Conservation (phyloP, 2,888 invertebrate species). For the Prenolepis imparis region DNA sequence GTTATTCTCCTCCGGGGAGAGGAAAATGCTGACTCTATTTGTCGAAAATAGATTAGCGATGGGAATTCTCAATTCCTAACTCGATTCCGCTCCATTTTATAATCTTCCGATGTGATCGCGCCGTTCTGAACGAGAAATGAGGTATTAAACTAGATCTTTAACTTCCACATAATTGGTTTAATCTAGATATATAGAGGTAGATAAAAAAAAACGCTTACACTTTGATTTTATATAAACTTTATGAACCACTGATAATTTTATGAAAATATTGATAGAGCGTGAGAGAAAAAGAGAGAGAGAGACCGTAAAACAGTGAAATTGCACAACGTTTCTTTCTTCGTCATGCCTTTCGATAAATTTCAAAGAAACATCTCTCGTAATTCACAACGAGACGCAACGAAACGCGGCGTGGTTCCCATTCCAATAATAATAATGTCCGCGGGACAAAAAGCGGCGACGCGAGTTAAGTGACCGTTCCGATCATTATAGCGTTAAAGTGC, state of each 20-base stretch:
- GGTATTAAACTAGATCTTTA: neutral
- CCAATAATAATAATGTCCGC: slow-evolving; percentile 36
- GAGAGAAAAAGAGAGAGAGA: neutral
- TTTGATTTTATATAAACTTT: neutral
- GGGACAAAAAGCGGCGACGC: slow-evolving; percentile 37
- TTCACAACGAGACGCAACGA: slow-evolving; percentile 27
- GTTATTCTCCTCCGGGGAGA: slow-evolving; percentile 18
- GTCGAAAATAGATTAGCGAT: slow-evolving; percentile 32
- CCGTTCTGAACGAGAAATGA: neutral
- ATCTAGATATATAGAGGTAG: neutral
- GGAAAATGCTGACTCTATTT: slow-evolving; percentile 1
- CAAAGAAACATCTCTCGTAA: neutral
- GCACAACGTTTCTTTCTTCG: neutral
- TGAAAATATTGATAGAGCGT: neutral
- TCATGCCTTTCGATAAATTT: neutral
- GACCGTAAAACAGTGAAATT: neutral
- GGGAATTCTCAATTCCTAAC: slow-evolving; percentile 21
- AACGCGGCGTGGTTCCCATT: slow-evolving; percentile 36
- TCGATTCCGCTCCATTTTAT: neutral
- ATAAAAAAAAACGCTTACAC: neutral
- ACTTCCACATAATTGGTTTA: neutral
- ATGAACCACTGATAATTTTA: neutral
- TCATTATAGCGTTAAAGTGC: slow-evolving; percentile 68
- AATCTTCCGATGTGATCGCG: neutral
- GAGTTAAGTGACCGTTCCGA: slow-evolving; percentile 48